phyloP scores from a whole-genome alignment of 1,140 invertebrate species.

The Zaprionus inermis region DNA sequence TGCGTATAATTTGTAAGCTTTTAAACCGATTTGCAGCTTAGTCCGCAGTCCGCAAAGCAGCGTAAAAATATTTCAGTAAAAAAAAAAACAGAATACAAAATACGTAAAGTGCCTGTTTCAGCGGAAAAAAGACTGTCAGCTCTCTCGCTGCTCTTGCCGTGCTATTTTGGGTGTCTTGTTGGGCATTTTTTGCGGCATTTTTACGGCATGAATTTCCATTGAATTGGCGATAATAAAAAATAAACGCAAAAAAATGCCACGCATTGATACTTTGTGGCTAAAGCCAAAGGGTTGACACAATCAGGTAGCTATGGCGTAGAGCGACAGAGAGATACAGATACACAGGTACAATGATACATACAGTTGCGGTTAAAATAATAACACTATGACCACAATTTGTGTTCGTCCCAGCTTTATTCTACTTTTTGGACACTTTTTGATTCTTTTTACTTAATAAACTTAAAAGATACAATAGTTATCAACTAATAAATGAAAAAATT shows the following conservation, averaged over 20 bases:
- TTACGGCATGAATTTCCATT: constrained; percentile 83
- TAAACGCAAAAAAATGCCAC: constrained; percentile 23
- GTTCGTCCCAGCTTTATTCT: too few relatives aligned
- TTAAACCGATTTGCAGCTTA: constrained; percentile 84
- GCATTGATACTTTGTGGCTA: constrained; percentile 65
- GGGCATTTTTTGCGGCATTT: constrained; percentile 65
- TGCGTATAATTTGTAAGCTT: constrained; percentile 82
- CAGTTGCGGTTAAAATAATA: too few relatives aligned
- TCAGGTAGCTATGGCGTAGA: constrained; percentile 61
- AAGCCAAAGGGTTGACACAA: constrained; percentile 73
- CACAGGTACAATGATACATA: neutral
- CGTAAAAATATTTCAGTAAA: constrained; percentile 63
- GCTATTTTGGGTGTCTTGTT: constrained; percentile 49
- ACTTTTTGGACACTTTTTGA: too few relatives aligned
- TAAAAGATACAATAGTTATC: neutral
- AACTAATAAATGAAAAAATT: neutral
- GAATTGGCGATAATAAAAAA: constrained; percentile 49
- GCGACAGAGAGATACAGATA: neutral
- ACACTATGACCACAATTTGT: too few relatives aligned
- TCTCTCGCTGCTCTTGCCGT: constrained; percentile 20
- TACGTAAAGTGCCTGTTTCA: constrained; percentile 54
- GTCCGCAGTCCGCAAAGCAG: constrained; percentile 25
- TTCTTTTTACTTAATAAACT: too few relatives aligned
- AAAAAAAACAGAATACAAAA: constrained; percentile 46
- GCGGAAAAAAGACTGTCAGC: constrained; percentile 49